Conservation (phyloP, 2,888 invertebrate genomes). For the Boloria euphrosyne region DNA sequence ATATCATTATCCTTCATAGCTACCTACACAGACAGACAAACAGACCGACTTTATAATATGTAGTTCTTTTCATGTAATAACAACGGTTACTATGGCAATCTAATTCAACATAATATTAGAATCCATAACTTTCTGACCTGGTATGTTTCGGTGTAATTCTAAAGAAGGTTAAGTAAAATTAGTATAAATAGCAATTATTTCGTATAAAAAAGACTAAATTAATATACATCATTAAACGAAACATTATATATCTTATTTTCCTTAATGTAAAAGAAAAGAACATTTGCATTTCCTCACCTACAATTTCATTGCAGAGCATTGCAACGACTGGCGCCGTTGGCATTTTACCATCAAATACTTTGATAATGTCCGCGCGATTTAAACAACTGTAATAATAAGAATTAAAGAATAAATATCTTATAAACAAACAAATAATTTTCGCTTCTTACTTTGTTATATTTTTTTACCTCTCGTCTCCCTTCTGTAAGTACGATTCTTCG, state of each 20-base stretch:
- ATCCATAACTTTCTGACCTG: too few relatives aligned
- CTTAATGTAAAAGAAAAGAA: neutral
- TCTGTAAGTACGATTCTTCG: conserved; percentile 89
- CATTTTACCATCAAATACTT: conserved; percentile 91
- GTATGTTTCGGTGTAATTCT: too few relatives aligned
- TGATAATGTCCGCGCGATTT: conserved; percentile 91
- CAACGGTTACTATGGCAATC: too few relatives aligned
- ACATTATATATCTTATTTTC: neutral
- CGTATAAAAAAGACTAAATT: too few relatives aligned
- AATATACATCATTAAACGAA: too few relatives aligned
- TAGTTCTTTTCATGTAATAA: too few relatives aligned
- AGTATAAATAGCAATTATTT: too few relatives aligned
- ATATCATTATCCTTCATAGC: too few relatives aligned
- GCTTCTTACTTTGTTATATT: neutral
- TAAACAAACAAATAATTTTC: neutral
- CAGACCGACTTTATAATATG: too few relatives aligned
- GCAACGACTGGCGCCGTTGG: conserved; percentile 88
- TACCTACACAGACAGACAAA: too few relatives aligned
- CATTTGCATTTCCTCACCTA: conserved; percentile 61
- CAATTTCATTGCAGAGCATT: conserved; percentile 90
- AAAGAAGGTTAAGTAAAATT: too few relatives aligned
- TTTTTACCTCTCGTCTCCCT: conserved; percentile 88
- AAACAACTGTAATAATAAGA: conserved; percentile 85
- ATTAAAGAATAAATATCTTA: neutral
- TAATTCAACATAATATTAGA: too few relatives aligned